Conservation (phyloP, 2,888 invertebrate species). For the Campoletis raptor region DNA sequence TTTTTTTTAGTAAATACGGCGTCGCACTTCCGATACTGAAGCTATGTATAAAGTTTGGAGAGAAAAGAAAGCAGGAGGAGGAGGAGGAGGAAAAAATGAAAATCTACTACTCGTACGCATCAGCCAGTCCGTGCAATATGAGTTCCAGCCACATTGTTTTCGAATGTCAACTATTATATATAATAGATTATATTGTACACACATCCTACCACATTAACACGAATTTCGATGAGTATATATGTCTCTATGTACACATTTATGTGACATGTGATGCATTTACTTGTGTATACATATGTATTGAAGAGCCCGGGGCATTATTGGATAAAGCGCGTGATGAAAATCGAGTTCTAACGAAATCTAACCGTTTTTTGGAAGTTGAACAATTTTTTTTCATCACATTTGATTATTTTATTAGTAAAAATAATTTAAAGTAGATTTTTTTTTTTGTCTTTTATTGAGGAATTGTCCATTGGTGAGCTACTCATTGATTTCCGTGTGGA, state of each 20-base stretch:
- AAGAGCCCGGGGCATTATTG: background rate
- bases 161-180: slow-evolving; percentile 56
- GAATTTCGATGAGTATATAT: background rate
- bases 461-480: background rate
- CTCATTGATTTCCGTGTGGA: background rate
- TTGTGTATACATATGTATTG: slow-evolving; percentile 15
- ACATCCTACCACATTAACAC: slow-evolving; percentile 24
- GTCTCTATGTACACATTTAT: slow-evolving; percentile 3
- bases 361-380: background rate
- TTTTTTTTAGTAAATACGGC: slow-evolving; percentile 55
- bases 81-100: slow-evolving; percentile 6
- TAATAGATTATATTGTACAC: slow-evolving; percentile 31
- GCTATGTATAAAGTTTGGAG: slow-evolving; percentile 58
- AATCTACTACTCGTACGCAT: slow-evolving; percentile 53
- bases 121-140: slow-evolving; percentile 61
- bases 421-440: background rate
- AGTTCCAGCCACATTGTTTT: slow-evolving; percentile 58
- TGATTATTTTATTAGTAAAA: background rate
- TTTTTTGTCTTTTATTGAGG: too few species aligned
- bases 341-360: background rate
- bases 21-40: slow-evolving; percentile 61
- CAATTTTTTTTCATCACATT: background rate
- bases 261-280: background rate
- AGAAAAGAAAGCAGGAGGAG: background rate
- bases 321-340: background rate